Evolutionary conservation across 2,888 invertebrate species (phyloP).

Genomic region (Plemyria rubiginata): DNA sequence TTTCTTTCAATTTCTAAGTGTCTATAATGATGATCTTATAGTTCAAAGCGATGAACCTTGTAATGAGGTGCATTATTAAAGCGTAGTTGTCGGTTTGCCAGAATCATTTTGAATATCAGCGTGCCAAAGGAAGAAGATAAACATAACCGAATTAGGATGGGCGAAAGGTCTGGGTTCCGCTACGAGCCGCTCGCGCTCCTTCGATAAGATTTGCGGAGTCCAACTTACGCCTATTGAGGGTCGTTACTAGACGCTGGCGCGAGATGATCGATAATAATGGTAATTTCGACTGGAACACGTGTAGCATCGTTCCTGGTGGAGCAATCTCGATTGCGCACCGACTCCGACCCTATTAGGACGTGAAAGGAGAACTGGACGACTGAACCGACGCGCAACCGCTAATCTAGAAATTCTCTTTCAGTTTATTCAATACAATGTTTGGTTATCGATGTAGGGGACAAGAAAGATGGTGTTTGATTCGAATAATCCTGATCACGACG

Average conservation of each 20-base stretch:
- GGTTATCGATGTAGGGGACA: slow-evolving; percentile 39
- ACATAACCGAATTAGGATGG: slow-evolving; percentile 63
- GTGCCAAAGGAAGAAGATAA: slow-evolving; percentile 54
- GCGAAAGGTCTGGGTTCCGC: slow-evolving; percentile 58
- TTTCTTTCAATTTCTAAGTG: slow-evolving; percentile 66
- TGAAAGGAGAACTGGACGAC: slow-evolving; percentile 69
- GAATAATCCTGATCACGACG: slow-evolving; percentile 34
- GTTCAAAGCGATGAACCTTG: slow-evolving; percentile 49
- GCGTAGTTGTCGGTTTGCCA: slow-evolving; percentile 51
- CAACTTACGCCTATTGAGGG: slow-evolving; percentile 73
- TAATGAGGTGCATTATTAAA: slow-evolving; percentile 58
- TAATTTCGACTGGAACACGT: slow-evolving; percentile 80
- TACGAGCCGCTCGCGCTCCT: slow-evolving; percentile 46
- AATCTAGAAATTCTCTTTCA: slow-evolving; percentile 33
- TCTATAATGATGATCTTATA: slow-evolving; percentile 53
- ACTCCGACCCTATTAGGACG: slow-evolving; percentile 70
- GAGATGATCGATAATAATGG: slow-evolving; percentile 85
- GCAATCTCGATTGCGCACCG: slow-evolving; percentile 69
- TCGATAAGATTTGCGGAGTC: slow-evolving; percentile 69
- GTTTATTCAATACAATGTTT: slow-evolving; percentile 40
- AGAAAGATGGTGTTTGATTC: slow-evolving; percentile 41
- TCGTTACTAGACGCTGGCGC: slow-evolving; percentile 78
- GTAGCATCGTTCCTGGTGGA: slow-evolving; percentile 74
- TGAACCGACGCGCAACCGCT: slow-evolving; percentile 57
- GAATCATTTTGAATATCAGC: slow-evolving; percentile 41